Conservation (phyloP, 1,140 invertebrate species). For the Saccostrea glomerata region DNA sequence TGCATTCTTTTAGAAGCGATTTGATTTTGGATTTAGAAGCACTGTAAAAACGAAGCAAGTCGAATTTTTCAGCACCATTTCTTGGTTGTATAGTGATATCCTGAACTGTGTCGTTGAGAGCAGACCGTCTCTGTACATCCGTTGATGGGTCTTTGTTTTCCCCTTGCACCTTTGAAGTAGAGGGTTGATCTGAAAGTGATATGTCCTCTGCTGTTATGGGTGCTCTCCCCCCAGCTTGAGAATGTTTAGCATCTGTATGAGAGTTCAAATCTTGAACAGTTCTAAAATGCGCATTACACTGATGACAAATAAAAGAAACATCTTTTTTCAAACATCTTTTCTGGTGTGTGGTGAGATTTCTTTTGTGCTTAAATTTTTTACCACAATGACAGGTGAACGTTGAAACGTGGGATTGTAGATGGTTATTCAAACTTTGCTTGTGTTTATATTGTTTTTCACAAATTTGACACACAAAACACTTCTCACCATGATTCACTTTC, state of each 20-base stretch:
- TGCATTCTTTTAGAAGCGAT: neutral
- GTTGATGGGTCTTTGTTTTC: neutral
- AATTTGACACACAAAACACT: neutral
- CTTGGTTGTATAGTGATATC: neutral
- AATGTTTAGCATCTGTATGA: too few relatives aligned
- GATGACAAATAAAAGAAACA: neutral
- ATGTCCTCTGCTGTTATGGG: neutral
- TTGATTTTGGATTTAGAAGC: constrained; percentile 30
- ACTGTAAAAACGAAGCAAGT: constrained; percentile 42
- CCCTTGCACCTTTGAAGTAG: neutral
- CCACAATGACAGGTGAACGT: neutral
- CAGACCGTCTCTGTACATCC: neutral
- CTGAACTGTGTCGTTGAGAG: constrained; percentile 26
- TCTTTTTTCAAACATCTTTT: neutral
- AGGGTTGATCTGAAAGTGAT: neutral
- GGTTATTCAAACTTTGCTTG: neutral
- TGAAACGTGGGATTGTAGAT: neutral
- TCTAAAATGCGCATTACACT: neutral
- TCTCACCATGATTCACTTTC: neutral
- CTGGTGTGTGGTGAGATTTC: neutral
- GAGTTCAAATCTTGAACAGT: neutral
- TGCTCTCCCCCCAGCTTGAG: neutral
- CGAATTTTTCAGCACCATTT: constrained; percentile 47
- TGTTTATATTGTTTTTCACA: constrained; percentile 34
- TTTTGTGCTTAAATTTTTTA: neutral